Base-by-base conservation (phyloP, 2,113 vertebrate species). In the Rousettus leschenaultii region DNA sequence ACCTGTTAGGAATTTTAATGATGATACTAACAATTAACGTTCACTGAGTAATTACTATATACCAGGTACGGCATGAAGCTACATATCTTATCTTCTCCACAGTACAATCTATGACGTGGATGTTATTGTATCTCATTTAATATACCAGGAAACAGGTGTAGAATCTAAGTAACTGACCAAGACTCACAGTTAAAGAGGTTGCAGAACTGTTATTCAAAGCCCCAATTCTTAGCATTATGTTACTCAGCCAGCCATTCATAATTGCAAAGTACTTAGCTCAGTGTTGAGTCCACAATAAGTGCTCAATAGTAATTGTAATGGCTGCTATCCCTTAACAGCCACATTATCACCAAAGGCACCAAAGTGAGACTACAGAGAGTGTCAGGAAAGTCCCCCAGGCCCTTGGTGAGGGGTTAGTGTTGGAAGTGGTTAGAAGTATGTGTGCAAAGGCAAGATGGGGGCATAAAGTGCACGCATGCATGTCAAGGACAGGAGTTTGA, bases 401-500 rank as follows among this genome's bases (percentile, higher is more conserved):
- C 33, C 2, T 4, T 2, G 14, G 0, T 0, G 5, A 55, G 26
- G 11, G 22, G 3, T 70, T 26, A 12, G 35, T 12, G 0, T 33
- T 33, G 2, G 28, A 2, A 3, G n/a, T 14, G 16, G 24, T 9
- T 13, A 24, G 59, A 45, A 7, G 38, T 21, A 13, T 7, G 1
- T 53, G 2, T 19, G 8, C 26, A 7, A 28, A 68, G 35, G 3
- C 14, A 48, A 75, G 33, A 0, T 35, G 3, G 18, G 14, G 33
- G 2, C 3, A 40, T 45, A 28, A 12, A n/a, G 12, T 28, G 51
- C 0, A 30, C 11, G n/a, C 24, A 74, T 9, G 18, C 48, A 51
- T 51, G 51, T 53, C 4, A 15, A 83, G 16, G 18, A 24, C 28
- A 59, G 15, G 22, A 57, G 7, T 18, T 55, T 38, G 40, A 73